A percentile compares a stretch with the other conserved stretches of the same genome.
Evolutionary conservation across 2,797 vertebrate genomes (phyloP).

Genomic region (Odontamblyopus lacepedii): DNA sequence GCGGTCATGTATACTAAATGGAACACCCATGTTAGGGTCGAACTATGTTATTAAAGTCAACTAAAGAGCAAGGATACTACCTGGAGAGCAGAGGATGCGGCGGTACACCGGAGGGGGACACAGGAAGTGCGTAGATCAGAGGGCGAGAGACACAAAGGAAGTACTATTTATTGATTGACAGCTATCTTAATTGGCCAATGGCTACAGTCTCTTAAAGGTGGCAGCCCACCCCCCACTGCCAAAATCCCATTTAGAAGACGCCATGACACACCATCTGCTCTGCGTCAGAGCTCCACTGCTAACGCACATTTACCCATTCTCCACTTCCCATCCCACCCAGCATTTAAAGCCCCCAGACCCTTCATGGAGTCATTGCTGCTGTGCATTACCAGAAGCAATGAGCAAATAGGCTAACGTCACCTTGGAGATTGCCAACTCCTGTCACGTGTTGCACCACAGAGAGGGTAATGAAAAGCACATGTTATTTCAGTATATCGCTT

Average conservation of each 20-base stretch:
- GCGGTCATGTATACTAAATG: too few species aligned
- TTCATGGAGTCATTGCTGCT: slow-evolving; percentile 30
- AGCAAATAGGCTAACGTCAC: slow-evolving; percentile 30
- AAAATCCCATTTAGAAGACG: neutral
- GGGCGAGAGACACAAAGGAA: too few species aligned
- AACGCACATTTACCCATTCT: slow-evolving; percentile 21
- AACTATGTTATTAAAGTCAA: too few species aligned
- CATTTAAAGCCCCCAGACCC: slow-evolving; percentile 18
- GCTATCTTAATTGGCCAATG: too few species aligned
- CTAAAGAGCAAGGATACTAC: too few species aligned
- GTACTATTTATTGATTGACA: too few species aligned
- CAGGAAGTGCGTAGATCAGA: too few species aligned
- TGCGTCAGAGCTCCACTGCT: slow-evolving; percentile 38
- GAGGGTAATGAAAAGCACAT: slow-evolving; percentile 56
- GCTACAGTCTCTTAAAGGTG: too few species aligned
- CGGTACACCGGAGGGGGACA: too few species aligned
- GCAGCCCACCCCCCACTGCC: too few species aligned
- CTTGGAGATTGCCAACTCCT: slow-evolving; percentile 34
- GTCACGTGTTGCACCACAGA: slow-evolving; percentile 39
- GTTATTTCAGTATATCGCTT: slow-evolving; percentile 35
- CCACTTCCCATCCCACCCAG: slow-evolving; percentile 45
- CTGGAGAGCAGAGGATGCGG: too few species aligned
- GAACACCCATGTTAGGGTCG: too few species aligned
- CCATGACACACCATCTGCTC: slow-evolving; percentile 40
- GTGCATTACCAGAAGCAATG: slow-evolving; percentile 42